Percentiles rank a stretch among this genome's conserved stretches.
Evolutionary conservation across 2,113 vertebrate species (phyloP).

Genomic region (Muntiacus reevesi): DNA sequence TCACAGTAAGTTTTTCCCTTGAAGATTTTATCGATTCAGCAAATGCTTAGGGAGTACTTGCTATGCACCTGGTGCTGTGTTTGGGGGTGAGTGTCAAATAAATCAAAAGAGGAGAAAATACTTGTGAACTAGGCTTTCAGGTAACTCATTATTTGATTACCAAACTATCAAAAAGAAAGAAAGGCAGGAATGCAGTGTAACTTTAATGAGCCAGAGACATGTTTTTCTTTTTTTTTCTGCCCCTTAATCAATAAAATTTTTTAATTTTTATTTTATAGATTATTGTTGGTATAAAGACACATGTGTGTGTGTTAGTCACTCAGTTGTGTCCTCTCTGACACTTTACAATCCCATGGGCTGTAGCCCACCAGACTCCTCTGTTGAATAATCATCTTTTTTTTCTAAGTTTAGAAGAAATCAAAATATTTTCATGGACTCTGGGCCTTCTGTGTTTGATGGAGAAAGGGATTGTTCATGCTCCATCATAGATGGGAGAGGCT

Average conservation of each 20-base stretch:
- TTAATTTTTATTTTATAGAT: not conserved
- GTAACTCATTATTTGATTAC: not conserved
- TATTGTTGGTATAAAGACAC: not conserved
- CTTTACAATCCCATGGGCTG: not conserved
- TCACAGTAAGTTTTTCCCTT: not conserved
- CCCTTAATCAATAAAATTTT: not conserved
- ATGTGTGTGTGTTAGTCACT: not conserved
- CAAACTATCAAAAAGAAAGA: not conserved
- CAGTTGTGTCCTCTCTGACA: not conserved
- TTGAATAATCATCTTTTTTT: not conserved
- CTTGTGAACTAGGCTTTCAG: not conserved
- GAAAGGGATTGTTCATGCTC: not conserved
- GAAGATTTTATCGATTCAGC: not conserved
- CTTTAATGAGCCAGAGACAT: not conserved
- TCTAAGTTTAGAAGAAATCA: not conserved
- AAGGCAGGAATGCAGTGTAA: not conserved
- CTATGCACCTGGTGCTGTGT: not conserved
- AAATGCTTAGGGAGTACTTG: not conserved
- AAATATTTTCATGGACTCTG: not conserved
- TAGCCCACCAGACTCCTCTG: not conserved
- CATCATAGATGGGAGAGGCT: not conserved
- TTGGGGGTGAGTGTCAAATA: not conserved
- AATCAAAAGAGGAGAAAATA: not conserved
- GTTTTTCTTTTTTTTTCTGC: not conserved
- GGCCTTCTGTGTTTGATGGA: not conserved